Base-by-base conservation (phyloP, 2,797 vertebrate species). In the Arnoldichthys spilopterus region DNA sequence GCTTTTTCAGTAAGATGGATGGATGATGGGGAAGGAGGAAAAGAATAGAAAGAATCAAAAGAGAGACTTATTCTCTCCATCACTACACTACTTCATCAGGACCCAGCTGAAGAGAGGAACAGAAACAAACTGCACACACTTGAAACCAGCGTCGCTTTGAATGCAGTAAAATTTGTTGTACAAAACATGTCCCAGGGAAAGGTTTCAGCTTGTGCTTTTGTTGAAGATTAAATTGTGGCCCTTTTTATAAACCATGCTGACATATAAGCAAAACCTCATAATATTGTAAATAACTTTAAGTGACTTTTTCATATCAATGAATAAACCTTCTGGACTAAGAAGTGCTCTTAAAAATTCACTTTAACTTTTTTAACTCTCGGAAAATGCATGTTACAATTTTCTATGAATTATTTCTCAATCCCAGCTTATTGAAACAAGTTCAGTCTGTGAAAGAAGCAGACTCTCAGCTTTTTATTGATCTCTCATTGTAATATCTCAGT, bases 21-120 rank as follows among this genome's bases (percentile, higher is more conserved):
- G 54, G 58, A 66, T 45, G 47, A 71, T 9, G 4, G 47, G 34
- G 51, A 73, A 47, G 37, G 37, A 64, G 51, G 22, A 18, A 45
- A 54, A 43, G n/a, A 28, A n/a, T 0, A 40, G 47, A 30, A 30
- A 26, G 26, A 32, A 71, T 62, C 49, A 26, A 61, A n/a, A 54
- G 45, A 80, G 13, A 26, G 24, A n/a, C 53, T 16, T 72, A 58
- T 15, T 45, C 9, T 72, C n/a, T 16, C 24, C 34, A 66, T 32
- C 26, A 22, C 18, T 56, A 66, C 28, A 34, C 28, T 34, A 34
- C 30, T 58, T 58, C 54, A 62, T 34, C 59, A 32, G 20, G 49
- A 64, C 26, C 37, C 45, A 72, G 9, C 3, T 13, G 28, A 18
- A 2, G 6, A 71, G 26, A 63, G 30, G 24, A 54, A 71, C 45